phyloP scores from a whole-genome alignment of 2,797 vertebrate genomes.

The Glyptemys insculpta region DNA sequence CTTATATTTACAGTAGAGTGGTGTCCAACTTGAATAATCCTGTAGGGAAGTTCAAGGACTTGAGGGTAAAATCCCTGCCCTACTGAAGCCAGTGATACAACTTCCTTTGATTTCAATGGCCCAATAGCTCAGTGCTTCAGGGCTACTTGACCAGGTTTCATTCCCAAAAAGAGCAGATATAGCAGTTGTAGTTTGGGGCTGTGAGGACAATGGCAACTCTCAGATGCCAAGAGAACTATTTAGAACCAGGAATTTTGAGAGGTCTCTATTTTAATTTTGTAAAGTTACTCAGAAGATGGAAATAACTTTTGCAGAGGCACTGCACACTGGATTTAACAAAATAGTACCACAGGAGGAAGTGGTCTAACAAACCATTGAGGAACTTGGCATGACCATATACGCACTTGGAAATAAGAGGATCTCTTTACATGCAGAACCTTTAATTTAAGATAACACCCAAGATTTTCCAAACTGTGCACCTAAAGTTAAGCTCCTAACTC shows the following conservation, averaged over 20 bases:
- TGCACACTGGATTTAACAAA: constrained; percentile 1
- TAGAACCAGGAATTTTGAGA: not conserved
- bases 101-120: not conserved
- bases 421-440: not conserved
- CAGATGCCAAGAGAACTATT: not conserved
- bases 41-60: not conserved
- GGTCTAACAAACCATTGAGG: not conserved
- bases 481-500: not conserved
- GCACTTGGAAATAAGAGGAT: not conserved
- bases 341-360: constrained; percentile 7
- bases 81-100: not conserved
- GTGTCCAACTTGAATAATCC: not conserved
- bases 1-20: not conserved
- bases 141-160: not conserved
- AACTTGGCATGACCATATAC: not conserved
- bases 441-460: not conserved
- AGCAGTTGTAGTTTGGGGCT: not conserved
- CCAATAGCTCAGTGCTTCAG: not conserved
- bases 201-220: not conserved
- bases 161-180: not conserved
- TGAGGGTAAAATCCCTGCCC: not conserved
- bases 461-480: constrained; percentile 4
- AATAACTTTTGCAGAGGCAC: constrained; percentile 24
- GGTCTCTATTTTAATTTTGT: not conserved
- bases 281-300: constrained; percentile 1